phyloP scores from a whole-genome alignment of 2,888 invertebrate species.

The Antitype chi region DNA sequence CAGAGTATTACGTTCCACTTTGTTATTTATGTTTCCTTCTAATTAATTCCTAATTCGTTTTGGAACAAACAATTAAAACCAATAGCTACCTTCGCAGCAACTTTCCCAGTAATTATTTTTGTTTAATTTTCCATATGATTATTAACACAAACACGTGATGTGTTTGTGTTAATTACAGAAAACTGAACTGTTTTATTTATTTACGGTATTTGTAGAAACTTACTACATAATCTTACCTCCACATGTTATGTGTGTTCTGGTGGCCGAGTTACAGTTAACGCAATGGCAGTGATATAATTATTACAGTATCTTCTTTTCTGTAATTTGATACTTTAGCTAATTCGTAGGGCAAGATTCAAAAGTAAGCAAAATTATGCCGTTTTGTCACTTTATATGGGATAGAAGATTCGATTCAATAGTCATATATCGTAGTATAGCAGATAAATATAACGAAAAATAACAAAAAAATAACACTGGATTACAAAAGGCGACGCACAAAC shows the following conservation, averaged over 20 bases:
- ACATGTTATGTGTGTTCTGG: slow-evolving; percentile 40
- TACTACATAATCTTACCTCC: slow-evolving; percentile 51
- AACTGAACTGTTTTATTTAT: slow-evolving; percentile 44
- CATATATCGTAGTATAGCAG: neutral
- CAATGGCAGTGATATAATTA: slow-evolving; percentile 55
- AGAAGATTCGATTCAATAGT: neutral
- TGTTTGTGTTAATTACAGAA: slow-evolving; percentile 22
- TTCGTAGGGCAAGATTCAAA: neutral
- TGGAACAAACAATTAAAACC: slow-evolving; percentile 12
- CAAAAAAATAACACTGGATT: slow-evolving; percentile 13
- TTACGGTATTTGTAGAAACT: slow-evolving; percentile 64
- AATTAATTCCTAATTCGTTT: slow-evolving; percentile 11
- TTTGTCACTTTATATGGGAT: neutral
- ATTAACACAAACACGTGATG: no score
- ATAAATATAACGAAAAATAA: neutral
- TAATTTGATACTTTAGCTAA: neutral
- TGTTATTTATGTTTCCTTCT: slow-evolving; percentile 36
- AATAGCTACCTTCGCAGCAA: neutral
- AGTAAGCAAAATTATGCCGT: neutral
- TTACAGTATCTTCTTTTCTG: neutral
- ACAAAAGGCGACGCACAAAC: slow-evolving; percentile 44
- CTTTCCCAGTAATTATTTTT: slow-evolving; percentile 18
- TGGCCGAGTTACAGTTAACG: slow-evolving; percentile 60
- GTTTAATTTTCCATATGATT: slow-evolving; percentile 9
- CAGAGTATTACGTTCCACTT: slow-evolving; percentile 31